Evolutionary conservation across 2,888 invertebrate species (phyloP).

Genomic region (Lasioglossum oenotherae): DNA sequence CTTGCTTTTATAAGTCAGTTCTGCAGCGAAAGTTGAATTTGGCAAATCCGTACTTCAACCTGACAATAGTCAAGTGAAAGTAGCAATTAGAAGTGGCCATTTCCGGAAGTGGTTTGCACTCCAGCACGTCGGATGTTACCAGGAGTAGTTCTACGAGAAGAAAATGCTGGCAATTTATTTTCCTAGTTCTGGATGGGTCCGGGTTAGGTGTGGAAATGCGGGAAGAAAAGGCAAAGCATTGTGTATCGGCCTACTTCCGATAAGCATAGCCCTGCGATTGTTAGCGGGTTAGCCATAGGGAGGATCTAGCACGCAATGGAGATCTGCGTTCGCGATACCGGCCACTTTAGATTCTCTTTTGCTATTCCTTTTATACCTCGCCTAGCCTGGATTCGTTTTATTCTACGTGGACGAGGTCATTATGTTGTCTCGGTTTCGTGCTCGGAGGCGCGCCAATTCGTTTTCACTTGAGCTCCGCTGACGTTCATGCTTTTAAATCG

Average conservation of each 20-base stretch:
- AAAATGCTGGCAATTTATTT: conserved; percentile 31
- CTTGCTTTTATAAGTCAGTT: no score
- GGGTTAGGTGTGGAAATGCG: conserved; percentile 44
- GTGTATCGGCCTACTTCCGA: conserved; percentile 58
- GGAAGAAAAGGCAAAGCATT: conserved; percentile 64
- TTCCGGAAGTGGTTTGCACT: background rate
- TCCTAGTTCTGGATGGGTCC: conserved; percentile 6
- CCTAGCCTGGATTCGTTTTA: conserved; percentile 44
- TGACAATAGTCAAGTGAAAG: background rate
- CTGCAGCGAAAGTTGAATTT: background rate
- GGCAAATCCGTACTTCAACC: background rate
- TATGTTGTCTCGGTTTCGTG: conserved; percentile 29
- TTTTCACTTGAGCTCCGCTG: conserved; percentile 7
- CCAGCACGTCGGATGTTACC: background rate
- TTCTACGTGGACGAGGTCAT: conserved; percentile 37
- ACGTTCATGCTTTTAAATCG: background rate
- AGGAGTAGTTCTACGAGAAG: background rate
- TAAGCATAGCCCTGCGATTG: conserved; percentile 60
- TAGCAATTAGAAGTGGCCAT: background rate
- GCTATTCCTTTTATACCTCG: conserved; percentile 49
- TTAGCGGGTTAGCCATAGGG: conserved; percentile 47
- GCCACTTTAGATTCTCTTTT: conserved; percentile 61
- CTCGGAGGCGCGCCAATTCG: background rate
- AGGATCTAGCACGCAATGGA: conserved; percentile 65
- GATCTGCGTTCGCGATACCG: conserved; percentile 66